phyloP scores from a whole-genome alignment of 2,888 invertebrate species.

The Callyntrura guangdongensis region DNA sequence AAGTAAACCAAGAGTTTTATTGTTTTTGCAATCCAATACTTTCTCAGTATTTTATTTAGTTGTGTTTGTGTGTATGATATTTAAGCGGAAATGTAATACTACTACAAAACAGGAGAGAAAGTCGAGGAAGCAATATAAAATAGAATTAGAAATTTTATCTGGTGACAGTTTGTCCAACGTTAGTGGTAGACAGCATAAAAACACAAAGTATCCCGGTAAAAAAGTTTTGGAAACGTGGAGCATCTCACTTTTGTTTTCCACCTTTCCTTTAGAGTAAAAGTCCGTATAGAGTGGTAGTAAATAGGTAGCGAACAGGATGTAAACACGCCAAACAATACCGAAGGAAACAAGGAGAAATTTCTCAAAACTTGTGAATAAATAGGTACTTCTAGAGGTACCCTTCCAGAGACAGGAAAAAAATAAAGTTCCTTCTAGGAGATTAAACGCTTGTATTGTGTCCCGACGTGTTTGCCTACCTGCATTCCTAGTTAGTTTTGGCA shows the following conservation, averaged over 20 bases:
- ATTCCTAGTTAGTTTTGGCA: not conserved
- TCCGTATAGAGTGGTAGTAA: not conserved
- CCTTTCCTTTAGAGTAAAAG: not conserved
- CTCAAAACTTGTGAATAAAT: constrained; percentile 5
- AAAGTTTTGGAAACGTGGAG: not conserved
- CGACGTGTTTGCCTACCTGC: not conserved
- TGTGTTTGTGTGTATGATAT: constrained; percentile 7
- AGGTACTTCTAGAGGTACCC: not conserved
- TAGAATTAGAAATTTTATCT: no score
- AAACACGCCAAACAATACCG: not conserved
- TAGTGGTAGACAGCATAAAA: no score
- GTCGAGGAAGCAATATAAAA: not conserved
- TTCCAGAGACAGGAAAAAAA: not conserved
- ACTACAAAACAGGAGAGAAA: not conserved
- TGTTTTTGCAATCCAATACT: constrained; percentile 18
- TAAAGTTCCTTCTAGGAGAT: constrained; percentile 8
- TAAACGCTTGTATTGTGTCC: constrained; percentile 14
- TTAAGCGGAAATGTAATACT: not conserved
- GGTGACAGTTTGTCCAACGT: no score
- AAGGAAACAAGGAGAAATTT: not conserved
- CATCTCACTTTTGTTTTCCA: constrained; percentile 4
- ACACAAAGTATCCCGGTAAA: not conserved
- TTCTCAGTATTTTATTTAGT: not conserved
- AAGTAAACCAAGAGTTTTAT: constrained; percentile 42
- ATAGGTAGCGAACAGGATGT: not conserved